Evolutionary conservation across 2,113 vertebrate genomes (phyloP).

Genomic region (Solea solea): DNA sequence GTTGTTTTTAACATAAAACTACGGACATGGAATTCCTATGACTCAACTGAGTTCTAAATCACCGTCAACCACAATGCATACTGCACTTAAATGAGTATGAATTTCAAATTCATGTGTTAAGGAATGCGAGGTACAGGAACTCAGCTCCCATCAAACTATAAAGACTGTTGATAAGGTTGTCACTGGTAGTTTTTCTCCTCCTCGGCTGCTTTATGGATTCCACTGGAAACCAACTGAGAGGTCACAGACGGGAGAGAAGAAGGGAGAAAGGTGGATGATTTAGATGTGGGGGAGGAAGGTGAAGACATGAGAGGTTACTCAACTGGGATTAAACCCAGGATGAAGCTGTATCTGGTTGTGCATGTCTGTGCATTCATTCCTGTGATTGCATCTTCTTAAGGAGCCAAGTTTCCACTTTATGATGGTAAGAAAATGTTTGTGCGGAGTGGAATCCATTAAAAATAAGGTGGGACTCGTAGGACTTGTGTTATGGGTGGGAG

Average conservation of each 20-base stretch:
- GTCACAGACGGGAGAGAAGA: constrained; percentile 18
- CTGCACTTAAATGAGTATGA: background rate
- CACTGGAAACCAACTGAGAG: constrained; percentile 26
- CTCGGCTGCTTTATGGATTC: constrained; percentile 20
- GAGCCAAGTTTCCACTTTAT: background rate
- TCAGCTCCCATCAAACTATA: constrained; percentile 33
- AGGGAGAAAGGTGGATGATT: constrained; percentile 42
- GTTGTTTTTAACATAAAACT: no score
- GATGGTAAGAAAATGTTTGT: background rate
- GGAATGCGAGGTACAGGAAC: constrained; percentile 25
- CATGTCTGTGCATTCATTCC: background rate
- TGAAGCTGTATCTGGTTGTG: constrained; percentile 1
- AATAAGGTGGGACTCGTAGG: background rate
- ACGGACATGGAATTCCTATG: no score
- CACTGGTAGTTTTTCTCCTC: constrained; percentile 28
- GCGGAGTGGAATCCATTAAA: no score
- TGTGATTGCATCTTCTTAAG: background rate
- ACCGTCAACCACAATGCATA: background rate
- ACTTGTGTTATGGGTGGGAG: no score
- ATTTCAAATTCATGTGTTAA: background rate
- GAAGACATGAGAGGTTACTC: constrained; percentile 53
- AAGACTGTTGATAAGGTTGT: constrained; percentile 39
- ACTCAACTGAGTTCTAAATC: no score
- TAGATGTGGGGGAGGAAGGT: constrained; percentile 38
- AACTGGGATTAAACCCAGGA: constrained; percentile 37